Evolutionary conservation across 2,797 vertebrate genomes (phyloP).

Genomic region (Schizopygopsis malacanthus): DNA sequence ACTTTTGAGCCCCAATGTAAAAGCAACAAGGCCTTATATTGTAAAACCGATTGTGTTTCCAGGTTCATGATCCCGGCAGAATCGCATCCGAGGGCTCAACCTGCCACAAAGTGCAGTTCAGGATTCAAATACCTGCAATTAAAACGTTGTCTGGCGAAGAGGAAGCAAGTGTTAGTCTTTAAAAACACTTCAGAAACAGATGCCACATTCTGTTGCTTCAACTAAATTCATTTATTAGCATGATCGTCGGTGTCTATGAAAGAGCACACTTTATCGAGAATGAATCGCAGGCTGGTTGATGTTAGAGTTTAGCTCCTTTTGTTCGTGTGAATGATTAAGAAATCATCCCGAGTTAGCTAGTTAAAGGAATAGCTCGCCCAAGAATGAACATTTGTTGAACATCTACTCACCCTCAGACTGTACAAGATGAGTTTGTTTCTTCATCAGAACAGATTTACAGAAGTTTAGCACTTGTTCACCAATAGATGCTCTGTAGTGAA

Average conservation of each 20-base stretch:
- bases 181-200: conserved; percentile 30
- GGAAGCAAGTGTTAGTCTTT: not conserved
- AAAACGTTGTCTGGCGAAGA: not conserved
- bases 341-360: not conserved
- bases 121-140: not conserved
- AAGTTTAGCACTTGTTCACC: not conserved
- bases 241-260: not conserved
- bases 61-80: not conserved
- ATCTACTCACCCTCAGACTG: not conserved
- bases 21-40: not conserved
- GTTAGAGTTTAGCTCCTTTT: not conserved
- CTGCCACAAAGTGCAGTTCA: not conserved
- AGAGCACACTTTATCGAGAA: not conserved
- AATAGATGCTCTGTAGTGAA: no score
- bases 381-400: not conserved
- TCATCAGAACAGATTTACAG: not conserved
- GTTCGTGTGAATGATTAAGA: not conserved
- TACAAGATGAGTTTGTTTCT: not conserved
- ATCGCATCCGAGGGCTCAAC: not conserved
- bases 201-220: conserved; percentile 1
- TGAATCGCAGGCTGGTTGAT: not conserved
- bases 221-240: conserved; percentile 20
- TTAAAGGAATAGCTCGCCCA: not conserved
- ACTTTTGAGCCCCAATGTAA: not conserved
- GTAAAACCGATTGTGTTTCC: not conserved